A percentile compares a stretch with the other conserved stretches of the same genome.
Evolutionary conservation across 2,113 vertebrate species (phyloP).

Genomic region (Centropristis striata): DNA sequence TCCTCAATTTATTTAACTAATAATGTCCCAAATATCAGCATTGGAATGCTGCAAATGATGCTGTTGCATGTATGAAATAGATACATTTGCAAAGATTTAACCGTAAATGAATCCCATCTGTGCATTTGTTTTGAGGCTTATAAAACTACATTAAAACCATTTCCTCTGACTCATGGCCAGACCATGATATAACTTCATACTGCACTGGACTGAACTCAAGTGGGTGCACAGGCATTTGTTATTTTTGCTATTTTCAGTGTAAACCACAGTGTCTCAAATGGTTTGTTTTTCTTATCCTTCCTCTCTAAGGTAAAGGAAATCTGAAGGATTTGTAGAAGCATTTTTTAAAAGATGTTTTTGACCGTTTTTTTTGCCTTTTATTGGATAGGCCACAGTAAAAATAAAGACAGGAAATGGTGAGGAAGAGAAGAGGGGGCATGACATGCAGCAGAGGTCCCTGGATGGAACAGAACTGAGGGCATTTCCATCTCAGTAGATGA

Average conservation of each 20-base stretch:
- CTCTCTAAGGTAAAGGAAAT: slow-evolving; percentile 3
- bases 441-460: not conserved
- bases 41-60: not conserved
- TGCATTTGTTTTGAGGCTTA: not conserved
- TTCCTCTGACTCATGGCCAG: not conserved
- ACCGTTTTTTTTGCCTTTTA: not conserved
- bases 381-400: slow-evolving; percentile 18
- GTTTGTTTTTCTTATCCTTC: not conserved
- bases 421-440: not conserved
- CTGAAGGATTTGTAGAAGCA: slow-evolving; percentile 10
- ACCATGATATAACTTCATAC: not conserved
- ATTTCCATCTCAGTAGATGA: not conserved
- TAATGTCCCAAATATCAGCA: not conserved
- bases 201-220: not conserved
- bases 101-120: not conserved
- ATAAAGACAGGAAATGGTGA: not conserved
- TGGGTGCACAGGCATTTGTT: not conserved
- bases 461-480: not conserved
- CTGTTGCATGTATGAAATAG: not conserved
- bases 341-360: slow-evolving; percentile 1
- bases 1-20: not conserved
- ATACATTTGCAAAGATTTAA: not conserved
- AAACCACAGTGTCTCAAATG: not conserved
- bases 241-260: not conserved
- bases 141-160: not conserved